Evolutionary conservation across 2,113 vertebrate species (phyloP).

Genomic region (Crotalus helleri): DNA sequence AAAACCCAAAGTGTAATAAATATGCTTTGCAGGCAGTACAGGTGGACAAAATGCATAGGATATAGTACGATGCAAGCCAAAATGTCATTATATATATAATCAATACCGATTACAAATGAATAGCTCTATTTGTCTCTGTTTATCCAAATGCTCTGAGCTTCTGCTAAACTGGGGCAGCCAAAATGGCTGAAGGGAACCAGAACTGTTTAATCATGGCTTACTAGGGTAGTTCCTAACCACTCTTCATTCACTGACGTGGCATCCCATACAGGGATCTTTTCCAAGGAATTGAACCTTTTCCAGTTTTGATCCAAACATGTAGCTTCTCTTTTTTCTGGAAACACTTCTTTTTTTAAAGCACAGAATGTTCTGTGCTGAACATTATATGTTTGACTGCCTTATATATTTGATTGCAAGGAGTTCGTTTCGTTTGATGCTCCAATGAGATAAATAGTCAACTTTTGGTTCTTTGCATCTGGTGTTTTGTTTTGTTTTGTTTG

Average conservation of each 20-base stretch:
- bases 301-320: slow-evolving; percentile 45
- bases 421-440: slow-evolving; percentile 62
- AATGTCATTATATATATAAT: too few species aligned
- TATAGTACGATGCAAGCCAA: background rate
- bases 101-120: background rate
- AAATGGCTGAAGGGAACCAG: background rate
- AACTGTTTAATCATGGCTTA: background rate
- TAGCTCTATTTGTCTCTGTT: background rate
- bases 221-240: background rate
- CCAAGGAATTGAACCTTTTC: slow-evolving; percentile 26
- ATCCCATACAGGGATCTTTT: background rate
- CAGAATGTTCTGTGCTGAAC: slow-evolving; percentile 29
- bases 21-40: background rate
- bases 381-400: slow-evolving; percentile 40
- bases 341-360: slow-evolving; percentile 19
- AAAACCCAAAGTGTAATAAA: background rate
- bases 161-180: too few species aligned
- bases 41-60: background rate
- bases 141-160: background rate
- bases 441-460: slow-evolving; percentile 68
- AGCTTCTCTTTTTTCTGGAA: background rate
- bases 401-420: slow-evolving; percentile 48
- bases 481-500: slow-evolving; percentile 33
- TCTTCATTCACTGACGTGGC: background rate
- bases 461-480: slow-evolving; percentile 47